Conservation (phyloP, 2,113 vertebrate species). For the Oncorhynchus kisutch region DNA sequence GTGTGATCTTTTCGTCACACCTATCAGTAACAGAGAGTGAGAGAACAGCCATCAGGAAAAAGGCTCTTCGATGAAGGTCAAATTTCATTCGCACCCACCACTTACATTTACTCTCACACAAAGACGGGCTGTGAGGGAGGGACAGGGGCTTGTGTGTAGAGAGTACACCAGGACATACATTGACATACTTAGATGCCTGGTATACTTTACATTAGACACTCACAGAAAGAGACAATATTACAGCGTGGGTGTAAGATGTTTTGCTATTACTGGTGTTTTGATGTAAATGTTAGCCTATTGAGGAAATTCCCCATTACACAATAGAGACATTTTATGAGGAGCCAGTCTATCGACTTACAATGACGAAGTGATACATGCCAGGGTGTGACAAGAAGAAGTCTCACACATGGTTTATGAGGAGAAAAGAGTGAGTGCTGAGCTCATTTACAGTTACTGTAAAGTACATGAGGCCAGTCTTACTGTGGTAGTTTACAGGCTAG, state of each 20-base stretch:
- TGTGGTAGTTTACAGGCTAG: background rate
- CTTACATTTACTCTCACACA: conserved; percentile 1
- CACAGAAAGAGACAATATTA: background rate
- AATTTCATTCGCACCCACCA: background rate
- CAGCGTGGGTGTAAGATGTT: background rate
- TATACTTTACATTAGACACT: conserved; percentile 41
- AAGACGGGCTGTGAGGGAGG: background rate
- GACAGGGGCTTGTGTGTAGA: background rate
- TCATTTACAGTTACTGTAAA: conserved; percentile 3
- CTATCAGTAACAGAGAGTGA: conserved; percentile 11
- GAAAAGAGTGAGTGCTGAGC: background rate
- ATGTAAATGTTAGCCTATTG: background rate
- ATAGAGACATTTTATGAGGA: background rate
- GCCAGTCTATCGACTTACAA: background rate
- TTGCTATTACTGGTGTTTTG: background rate
- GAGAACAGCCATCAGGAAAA: background rate
- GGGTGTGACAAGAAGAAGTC: background rate
- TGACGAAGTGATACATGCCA: background rate
- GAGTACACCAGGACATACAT: conserved; percentile 8
- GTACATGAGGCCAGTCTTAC: background rate
- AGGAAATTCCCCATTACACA: background rate
- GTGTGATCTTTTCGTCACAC: conserved; percentile 17
- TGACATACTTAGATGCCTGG: conserved; percentile 9
- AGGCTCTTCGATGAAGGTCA: background rate
- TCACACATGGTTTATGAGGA: background rate